Evolutionary conservation across 1,140 invertebrate genomes (phyloP), one percentile per base, ranked within the genome.

Genomic region (Drosophila nikananu): DNA sequence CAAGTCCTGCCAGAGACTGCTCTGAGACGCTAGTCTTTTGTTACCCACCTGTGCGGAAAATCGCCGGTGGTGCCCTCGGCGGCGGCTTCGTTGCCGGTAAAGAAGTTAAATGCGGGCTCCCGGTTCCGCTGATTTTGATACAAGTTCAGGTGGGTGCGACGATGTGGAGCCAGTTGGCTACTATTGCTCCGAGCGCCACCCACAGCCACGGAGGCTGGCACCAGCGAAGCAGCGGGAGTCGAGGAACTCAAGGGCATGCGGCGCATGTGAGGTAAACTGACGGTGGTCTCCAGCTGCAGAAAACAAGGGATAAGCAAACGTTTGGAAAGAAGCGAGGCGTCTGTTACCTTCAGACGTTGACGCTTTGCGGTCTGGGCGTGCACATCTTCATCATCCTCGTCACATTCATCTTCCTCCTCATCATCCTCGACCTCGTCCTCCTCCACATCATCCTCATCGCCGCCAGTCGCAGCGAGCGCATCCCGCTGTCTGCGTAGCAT

Each of bases 21-120:
- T 42, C 35, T 17, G 17, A 8, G 37, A 39, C 15, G 17, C 39
- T 41, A 9, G 17, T 17, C 7, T n/a, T n/a, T 3, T 12, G 5
- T 13, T 27, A 25, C 76, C 59, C 17, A 89, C 84, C 78, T 84
- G n/a, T 82, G 75, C 8, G 84, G 84, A 54, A 86, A 49, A 66
- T 89, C 86, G 21, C 83, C 83, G 49, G 80, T 89, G n/a, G 66
- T 86, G 25, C 83, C 83, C 32, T 87, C 76, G 19, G 80, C 83
- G 25, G 80, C 83, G 2, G 83, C 63, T 55, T 89, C 86, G 51
- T 66, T 84, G 44, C 62, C 59, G 6, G 51, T 37, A 17, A 80
- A 48, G 55, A 91, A 91, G 67, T 86, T 90, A 39, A 65, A 91
- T 35, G 77, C 81, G 52, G 90, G 80, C 30, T 91, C 89, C 19